A percentile compares a stretch with the other conserved stretches of the same genome.
Conservation (phyloP, 2,888 invertebrate species). For the Thera obeliscata region DNA sequence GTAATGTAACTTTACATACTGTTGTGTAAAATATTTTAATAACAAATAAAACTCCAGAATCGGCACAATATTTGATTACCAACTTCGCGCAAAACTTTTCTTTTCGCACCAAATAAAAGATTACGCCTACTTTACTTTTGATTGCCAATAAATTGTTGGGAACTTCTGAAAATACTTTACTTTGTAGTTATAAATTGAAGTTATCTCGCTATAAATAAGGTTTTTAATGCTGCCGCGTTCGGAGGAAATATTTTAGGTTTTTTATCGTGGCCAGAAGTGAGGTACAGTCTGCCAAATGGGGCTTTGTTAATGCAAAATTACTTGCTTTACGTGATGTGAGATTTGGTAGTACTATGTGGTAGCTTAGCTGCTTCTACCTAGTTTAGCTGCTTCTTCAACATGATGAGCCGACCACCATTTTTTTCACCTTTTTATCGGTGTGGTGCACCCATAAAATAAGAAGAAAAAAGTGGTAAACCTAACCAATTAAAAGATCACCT, state of each 20-base stretch:
- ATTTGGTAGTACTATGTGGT: no score
- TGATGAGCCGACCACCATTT: no score
- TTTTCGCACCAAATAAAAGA: constrained; percentile 23
- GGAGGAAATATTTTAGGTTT: constrained; percentile 32
- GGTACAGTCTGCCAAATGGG: constrained; percentile 12
- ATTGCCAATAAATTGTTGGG: constrained; percentile 34
- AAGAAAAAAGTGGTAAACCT: no score
- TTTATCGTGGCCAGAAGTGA: constrained; percentile 6
- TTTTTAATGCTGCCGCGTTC: constrained; percentile 37
- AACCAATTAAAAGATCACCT: no score
- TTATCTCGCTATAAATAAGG: constrained; percentile 35
- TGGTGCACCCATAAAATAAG: no score
- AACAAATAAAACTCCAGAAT: not conserved
- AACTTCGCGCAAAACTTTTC: constrained; percentile 14
- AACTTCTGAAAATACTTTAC: constrained; percentile 26
- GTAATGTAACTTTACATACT: no score
- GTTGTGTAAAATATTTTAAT: no score
- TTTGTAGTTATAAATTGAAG: constrained; percentile 32
- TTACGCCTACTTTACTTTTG: constrained; percentile 26
- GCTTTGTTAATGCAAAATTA: no score
- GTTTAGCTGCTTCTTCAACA: no score
- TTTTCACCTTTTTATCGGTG: no score
- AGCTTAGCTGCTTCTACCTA: no score
- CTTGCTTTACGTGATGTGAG: no score
- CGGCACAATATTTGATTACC: constrained; percentile 4